phyloP scores from a whole-genome alignment of 1,140 invertebrate genomes.

The Drosophila seguyi region DNA sequence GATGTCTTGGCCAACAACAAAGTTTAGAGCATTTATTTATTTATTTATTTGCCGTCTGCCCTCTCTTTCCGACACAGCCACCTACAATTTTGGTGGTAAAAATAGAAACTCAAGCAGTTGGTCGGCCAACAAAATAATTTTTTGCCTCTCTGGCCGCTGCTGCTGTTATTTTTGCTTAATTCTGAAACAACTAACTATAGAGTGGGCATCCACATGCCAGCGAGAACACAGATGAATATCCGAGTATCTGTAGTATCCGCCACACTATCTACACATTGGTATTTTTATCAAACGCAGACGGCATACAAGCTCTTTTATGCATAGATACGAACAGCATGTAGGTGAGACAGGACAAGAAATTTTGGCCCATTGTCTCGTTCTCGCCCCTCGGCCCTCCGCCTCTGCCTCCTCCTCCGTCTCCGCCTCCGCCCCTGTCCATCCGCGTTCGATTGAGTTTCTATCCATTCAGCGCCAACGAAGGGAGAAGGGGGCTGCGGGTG shows the following conservation, averaged over 20 bases:
- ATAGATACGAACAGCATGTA: constrained; percentile 77
- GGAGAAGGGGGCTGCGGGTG: constrained; percentile 51
- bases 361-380: constrained; percentile 63
- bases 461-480: constrained; percentile 19
- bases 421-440: constrained; percentile 20
- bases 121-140: constrained; percentile 76
- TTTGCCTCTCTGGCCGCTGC: constrained; percentile 41
- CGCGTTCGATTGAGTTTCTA: constrained; percentile 41
- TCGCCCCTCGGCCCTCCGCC: constrained; percentile 7
- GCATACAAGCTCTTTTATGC: constrained; percentile 55
- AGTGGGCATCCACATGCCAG: constrained; percentile 43
- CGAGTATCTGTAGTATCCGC: constrained; percentile 41
- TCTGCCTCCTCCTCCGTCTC: neutral
- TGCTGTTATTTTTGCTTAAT: constrained; percentile 79
- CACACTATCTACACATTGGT: constrained; percentile 50
- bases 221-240: constrained; percentile 19
- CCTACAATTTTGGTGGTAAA: constrained; percentile 78
- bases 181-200: constrained; percentile 83
- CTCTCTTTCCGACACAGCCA: constrained; percentile 76
- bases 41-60: constrained; percentile 53
- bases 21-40: constrained; percentile 65
- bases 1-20: constrained; percentile 57
- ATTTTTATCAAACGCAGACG: constrained; percentile 80
- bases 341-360: constrained; percentile 76
- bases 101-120: constrained; percentile 80